Percentiles rank a stretch among this genome's conserved stretches.
Evolutionary conservation across 2,888 invertebrate genomes (phyloP).

Genomic region (Lithophane socia): DNA sequence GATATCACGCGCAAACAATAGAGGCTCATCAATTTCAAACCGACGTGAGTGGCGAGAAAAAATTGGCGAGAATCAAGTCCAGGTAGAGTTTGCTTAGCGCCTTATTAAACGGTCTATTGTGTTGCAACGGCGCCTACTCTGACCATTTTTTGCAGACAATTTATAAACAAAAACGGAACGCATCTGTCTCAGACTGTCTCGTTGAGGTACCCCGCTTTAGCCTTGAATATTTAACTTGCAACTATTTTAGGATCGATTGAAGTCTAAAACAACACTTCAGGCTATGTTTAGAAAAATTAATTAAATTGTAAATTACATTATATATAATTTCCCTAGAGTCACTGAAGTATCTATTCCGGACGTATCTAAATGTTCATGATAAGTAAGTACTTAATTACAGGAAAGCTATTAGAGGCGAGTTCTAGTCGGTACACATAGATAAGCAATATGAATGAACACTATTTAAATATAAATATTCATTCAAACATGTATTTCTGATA

Average conservation of each 20-base stretch:
- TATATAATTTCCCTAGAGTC: constrained; percentile 56
- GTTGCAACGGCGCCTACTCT: constrained; percentile 81
- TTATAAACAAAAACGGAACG: constrained; percentile 72
- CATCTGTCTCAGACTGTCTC: constrained; percentile 66
- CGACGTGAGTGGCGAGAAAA: constrained; percentile 77
- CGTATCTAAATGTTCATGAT: constrained; percentile 67
- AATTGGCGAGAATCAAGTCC: constrained; percentile 78
- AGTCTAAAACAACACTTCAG: constrained; percentile 11
- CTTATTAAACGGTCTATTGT: constrained; percentile 83
- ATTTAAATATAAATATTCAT: constrained; percentile 38
- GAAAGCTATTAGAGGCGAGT: constrained; percentile 67
- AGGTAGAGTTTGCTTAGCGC: constrained; percentile 84
- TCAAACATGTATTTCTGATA: constrained; percentile 16
- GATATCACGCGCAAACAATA: constrained; percentile 80
- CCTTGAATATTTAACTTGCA: constrained; percentile 57
- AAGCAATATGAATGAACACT: constrained; percentile 60
- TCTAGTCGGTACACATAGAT: constrained; percentile 64
- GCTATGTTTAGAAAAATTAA: constrained; percentile 26
- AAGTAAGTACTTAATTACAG: constrained; percentile 69
- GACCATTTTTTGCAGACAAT: constrained; percentile 76
- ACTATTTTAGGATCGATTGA: constrained; percentile 44
- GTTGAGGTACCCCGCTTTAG: constrained; percentile 50
- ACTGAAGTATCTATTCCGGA: constrained; percentile 65
- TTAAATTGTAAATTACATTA: constrained; percentile 40
- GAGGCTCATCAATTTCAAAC: constrained; percentile 81